Evolutionary conservation across 2,797 vertebrate species (phyloP).

Genomic region (Sebastes glaucus): DNA sequence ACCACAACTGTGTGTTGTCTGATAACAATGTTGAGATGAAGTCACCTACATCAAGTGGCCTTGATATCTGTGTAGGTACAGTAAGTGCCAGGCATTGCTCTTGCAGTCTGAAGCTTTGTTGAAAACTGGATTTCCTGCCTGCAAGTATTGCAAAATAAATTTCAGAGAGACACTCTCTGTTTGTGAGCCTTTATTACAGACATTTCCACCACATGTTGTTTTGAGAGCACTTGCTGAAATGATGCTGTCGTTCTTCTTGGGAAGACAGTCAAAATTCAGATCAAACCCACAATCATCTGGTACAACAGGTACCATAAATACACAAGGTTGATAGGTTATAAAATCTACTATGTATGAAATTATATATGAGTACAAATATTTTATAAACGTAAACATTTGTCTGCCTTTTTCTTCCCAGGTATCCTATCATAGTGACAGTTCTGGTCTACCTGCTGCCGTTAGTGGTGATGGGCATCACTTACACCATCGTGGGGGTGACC

Average conservation of each 20-base stretch:
- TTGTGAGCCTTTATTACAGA: neutral
- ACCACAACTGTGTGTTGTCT: neutral
- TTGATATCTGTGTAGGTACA: neutral
- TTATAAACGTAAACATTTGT: neutral
- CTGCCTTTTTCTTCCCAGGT: conserved; percentile 76
- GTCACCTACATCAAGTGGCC: neutral
- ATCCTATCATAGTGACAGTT: conserved; percentile 91
- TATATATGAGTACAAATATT: neutral
- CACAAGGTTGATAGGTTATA: neutral
- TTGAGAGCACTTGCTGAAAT: neutral
- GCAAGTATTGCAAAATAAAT: neutral
- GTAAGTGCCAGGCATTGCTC: neutral
- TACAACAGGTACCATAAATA: neutral
- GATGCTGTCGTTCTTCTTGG: neutral
- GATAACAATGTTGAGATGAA: neutral
- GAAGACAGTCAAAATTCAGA: neutral
- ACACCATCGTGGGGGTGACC: conserved; percentile 94
- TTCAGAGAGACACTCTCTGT: neutral
- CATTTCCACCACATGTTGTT: neutral
- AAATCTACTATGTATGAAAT: neutral
- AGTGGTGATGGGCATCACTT: conserved; percentile 94
- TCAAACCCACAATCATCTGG: neutral
- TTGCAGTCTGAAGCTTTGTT: neutral
- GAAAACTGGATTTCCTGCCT: neutral
- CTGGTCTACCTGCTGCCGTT: conserved; percentile 94